phyloP scores from a whole-genome alignment of 92 coral and sea anemone genomes.

The Zoanthus gigantus region DNA sequence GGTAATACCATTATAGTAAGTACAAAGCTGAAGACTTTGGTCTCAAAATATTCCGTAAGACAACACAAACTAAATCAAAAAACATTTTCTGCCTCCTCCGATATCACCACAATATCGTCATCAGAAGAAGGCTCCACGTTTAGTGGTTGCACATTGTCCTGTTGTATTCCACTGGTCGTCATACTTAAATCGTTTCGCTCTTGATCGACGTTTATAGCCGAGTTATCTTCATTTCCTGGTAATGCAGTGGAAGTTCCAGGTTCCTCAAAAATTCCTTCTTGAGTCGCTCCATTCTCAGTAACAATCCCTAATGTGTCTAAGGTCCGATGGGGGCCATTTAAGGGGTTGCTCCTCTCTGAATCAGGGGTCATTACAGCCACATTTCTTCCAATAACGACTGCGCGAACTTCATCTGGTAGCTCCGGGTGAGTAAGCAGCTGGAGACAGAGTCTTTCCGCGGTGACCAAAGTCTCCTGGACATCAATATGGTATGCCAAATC shows the following conservation, averaged over 20 bases:
- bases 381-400: slow-evolving; percentile 82
- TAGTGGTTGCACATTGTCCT: slow-evolving; percentile 45
- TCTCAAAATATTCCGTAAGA: not conserved
- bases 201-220: slow-evolving; percentile 31
- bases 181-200: slow-evolving; percentile 77
- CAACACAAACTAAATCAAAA: slow-evolving; percentile 53
- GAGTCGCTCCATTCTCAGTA: slow-evolving; percentile 24
- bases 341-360: slow-evolving; percentile 77
- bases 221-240: slow-evolving; percentile 35
- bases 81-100: slow-evolving; percentile 87
- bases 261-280: slow-evolving; percentile 27
- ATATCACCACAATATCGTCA: slow-evolving; percentile 92
- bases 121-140: slow-evolving; percentile 78
- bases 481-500: slow-evolving; percentile 91
- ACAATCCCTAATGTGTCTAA: slow-evolving; percentile 6
- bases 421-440: slow-evolving; percentile 80
- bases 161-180: slow-evolving; percentile 26
- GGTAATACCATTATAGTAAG: not conserved
- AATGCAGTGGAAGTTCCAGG: slow-evolving; percentile 13
- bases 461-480: slow-evolving; percentile 76
- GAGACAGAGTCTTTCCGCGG: slow-evolving; percentile 88
- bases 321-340: slow-evolving; percentile 50
- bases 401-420: slow-evolving; percentile 90
- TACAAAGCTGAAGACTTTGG: not conserved
- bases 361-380: slow-evolving; percentile 92